phyloP scores from a whole-genome alignment of 2,113 vertebrate species.

The Antechinus stuartii region DNA sequence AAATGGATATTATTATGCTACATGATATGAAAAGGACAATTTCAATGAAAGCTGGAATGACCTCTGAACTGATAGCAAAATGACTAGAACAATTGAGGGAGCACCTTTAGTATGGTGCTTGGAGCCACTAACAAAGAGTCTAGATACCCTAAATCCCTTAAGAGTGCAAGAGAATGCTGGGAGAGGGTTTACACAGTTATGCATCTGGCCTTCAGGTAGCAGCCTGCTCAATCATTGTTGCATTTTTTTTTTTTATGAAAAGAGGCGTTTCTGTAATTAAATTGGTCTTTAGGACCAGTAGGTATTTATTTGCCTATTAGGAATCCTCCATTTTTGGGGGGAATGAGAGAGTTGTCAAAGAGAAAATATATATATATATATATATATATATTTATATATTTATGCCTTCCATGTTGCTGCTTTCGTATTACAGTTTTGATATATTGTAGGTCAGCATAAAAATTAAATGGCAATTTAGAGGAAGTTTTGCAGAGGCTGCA shows the following conservation, averaged over 20 bases:
- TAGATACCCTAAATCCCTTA: not conserved
- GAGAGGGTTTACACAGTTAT: no score
- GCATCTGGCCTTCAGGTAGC: not conserved
- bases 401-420: no score
- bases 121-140: not conserved
- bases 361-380: no score
- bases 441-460: no score
- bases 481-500: no score
- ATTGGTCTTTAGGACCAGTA: not conserved
- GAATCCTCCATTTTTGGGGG: not conserved
- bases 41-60: not conserved
- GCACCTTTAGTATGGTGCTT: not conserved
- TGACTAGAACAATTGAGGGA: not conserved
- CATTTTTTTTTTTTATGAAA: not conserved
- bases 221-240: not conserved
- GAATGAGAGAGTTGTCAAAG: not conserved
- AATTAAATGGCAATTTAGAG: no score
- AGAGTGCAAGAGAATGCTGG: not conserved
- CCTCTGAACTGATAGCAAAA: not conserved
- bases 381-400: no score
- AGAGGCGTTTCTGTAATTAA: not conserved
- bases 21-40: not conserved
- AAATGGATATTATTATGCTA: not conserved
- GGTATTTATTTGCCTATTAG: not conserved
- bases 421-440: no score